Conservation (phyloP, 2,888 invertebrate species). For the Scaptomyza tumidula region DNA sequence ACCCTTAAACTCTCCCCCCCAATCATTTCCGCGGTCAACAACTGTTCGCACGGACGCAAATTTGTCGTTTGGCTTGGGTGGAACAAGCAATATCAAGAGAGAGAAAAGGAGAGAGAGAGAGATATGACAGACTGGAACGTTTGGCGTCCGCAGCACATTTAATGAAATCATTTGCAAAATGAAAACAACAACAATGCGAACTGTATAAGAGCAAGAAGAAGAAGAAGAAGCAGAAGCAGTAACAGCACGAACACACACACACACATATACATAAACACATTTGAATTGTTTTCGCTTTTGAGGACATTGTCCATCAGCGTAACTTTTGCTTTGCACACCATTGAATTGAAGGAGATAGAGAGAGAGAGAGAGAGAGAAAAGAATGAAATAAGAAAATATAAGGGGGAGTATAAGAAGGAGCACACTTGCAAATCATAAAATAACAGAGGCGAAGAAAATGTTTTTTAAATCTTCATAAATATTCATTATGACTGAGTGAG, state of each 20-base stretch:
- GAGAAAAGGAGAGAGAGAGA: constrained; percentile 2
- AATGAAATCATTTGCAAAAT: constrained; percentile 81
- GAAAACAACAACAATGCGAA: constrained; percentile 57
- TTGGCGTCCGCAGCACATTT: constrained; percentile 52
- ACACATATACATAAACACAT: constrained; percentile 12
- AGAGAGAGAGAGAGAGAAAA: background rate
- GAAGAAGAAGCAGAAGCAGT: constrained; percentile 5
- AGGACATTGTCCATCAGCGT: constrained; percentile 61
- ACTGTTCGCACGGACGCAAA: constrained; percentile 45
- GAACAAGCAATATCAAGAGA: constrained; percentile 60
- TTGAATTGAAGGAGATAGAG: constrained; percentile 63
- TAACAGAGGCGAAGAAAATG: constrained; percentile 82
- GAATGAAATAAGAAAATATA: background rate
- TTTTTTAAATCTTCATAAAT: constrained; percentile 83
- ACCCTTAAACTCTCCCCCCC: too few relatives aligned
- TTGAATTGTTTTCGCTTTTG: constrained; percentile 47
- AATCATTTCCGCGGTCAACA: background rate
- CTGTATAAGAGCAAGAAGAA: constrained; percentile 13
- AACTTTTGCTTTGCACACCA: constrained; percentile 76
- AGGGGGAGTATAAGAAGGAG: constrained; percentile 1
- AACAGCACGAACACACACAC: constrained; percentile 5
- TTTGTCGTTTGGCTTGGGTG: constrained; percentile 41
- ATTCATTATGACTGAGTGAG: constrained; percentile 73
- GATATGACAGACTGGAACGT: constrained; percentile 21
- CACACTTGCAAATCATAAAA: constrained; percentile 83